phyloP scores from a whole-genome alignment of 2,888 invertebrate genomes.

The Mythimna vitellina region DNA sequence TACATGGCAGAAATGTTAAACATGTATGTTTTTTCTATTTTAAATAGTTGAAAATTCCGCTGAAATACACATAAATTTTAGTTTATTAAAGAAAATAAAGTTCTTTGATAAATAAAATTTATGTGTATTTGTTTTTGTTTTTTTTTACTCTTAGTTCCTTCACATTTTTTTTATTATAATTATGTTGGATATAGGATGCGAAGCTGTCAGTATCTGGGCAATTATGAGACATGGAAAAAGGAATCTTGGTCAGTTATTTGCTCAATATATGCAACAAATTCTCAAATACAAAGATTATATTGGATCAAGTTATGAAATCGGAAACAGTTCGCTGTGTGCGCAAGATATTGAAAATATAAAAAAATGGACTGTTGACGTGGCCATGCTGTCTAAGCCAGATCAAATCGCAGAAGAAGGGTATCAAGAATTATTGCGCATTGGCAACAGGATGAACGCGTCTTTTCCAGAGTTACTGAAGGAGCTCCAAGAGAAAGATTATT shows the following conservation, averaged over 20 bases:
- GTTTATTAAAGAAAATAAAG: too few species aligned
- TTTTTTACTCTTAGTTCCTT: not conserved
- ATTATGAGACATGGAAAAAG: constrained; percentile 75
- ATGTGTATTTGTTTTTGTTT: not conserved
- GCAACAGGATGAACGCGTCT: constrained; percentile 73
- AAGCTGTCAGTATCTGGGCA: constrained; percentile 78
- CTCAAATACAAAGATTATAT: constrained; percentile 69
- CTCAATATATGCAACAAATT: constrained; percentile 64
- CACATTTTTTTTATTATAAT: too few species aligned
- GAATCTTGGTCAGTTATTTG: constrained; percentile 63
- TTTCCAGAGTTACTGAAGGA: constrained; percentile 82
- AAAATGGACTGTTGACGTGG: constrained; percentile 71
- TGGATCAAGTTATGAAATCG: constrained; percentile 71
- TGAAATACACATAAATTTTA: too few species aligned
- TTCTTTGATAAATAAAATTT: not conserved
- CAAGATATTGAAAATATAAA: constrained; percentile 80
- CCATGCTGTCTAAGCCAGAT: constrained; percentile 67
- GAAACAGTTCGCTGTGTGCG: constrained; percentile 77
- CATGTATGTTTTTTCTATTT: not conserved
- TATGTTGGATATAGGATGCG: constrained; percentile 62
- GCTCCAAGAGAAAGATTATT: constrained; percentile 82
- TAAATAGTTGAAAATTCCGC: not conserved
- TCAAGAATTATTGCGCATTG: constrained; percentile 92
- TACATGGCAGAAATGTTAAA: not conserved
- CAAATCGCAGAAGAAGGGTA: constrained; percentile 81